Base-by-base conservation (phyloP, 2,113 vertebrate species). In the Actenoides hombroni region DNA sequence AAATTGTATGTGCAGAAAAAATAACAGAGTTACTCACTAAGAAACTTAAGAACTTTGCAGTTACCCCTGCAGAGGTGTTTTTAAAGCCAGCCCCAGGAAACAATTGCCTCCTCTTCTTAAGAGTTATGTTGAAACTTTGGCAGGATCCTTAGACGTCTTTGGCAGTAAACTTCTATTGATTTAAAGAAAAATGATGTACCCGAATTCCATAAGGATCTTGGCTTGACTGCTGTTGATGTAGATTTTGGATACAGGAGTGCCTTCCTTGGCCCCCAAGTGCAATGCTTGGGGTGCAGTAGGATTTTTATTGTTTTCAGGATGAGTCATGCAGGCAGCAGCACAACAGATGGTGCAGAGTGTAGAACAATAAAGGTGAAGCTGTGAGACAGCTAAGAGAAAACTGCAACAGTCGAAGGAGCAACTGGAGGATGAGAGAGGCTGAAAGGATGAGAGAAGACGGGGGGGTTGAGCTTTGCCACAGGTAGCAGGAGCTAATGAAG, bases 301-400 rank as follows among this genome's bases (percentile, higher is more conserved):
- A 90, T 92, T 96, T 96, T 87, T 92, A 86, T 83, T 92, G 90
- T 94, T 93, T 83, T 90, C 73, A 87, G 65, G 61, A 83, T 96
- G 91, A 96, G 64, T 96, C 91, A 96, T 95, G n/a, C 80, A 96
- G 77, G 73, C 88, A 95, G 92, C 75, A 95, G 74, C 68, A 95
- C 65, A 90, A 64, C 88, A 95, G 86, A 96, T 96, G 94, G 71
- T 74, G 64, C 6, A 2, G 59, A 77, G 77, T 87, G 93, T 69
- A 67, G 86, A 91, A 92, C 73, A 90, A 90, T 86, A 91, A 64
- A 92, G 94, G 82, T 20, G 70, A 94, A 94, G 70, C 76, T 75
- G 86, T 14, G 44, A 96, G 84, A 94, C 88, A 83, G 53, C 76
- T 82, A 59, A 63, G 79, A 94, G 73, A 92, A 86, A 92, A 93